Evolutionary conservation across 1,140 invertebrate genomes (phyloP).

Genomic region (Danaus melanippus): DNA sequence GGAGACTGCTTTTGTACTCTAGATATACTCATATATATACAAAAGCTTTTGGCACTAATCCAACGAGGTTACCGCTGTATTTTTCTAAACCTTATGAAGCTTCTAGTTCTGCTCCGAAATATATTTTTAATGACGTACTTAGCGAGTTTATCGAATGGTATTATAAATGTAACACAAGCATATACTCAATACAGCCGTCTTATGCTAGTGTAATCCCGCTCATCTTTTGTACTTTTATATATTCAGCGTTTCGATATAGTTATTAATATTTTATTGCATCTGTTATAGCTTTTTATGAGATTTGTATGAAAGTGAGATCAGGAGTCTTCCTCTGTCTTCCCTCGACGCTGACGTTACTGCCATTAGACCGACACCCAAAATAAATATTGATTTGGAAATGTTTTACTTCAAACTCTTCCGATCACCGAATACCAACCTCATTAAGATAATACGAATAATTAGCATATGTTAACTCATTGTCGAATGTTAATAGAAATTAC

Average conservation of each 20-base stretch:
- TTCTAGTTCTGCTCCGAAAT: slow-evolving; percentile 44
- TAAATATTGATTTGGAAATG: slow-evolving; percentile 25
- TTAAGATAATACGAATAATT: slow-evolving; percentile 4
- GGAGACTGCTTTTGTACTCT: slow-evolving; percentile 71
- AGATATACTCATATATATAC: slow-evolving; percentile 63
- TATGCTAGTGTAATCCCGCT: slow-evolving; percentile 45
- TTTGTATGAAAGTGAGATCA: slow-evolving; percentile 29
- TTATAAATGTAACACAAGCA: slow-evolving; percentile 5
- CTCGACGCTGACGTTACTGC: slow-evolving; percentile 21
- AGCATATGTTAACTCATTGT: slow-evolving; percentile 10
- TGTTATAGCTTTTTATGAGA: slow-evolving; percentile 24
- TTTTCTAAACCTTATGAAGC: slow-evolving; percentile 61
- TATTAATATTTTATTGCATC: slow-evolving; percentile 16
- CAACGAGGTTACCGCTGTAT: slow-evolving; percentile 62
- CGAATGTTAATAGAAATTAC: background rate
- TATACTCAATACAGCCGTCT: slow-evolving; percentile 30
- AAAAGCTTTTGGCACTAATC: slow-evolving; percentile 61
- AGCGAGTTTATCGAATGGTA: slow-evolving; percentile 24
- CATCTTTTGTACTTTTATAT: slow-evolving; percentile 68
- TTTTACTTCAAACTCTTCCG: slow-evolving; percentile 30
- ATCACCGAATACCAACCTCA: slow-evolving; percentile 25
- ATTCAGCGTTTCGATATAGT: slow-evolving; percentile 26
- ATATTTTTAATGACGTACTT: slow-evolving; percentile 33
- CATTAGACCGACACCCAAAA: too few relatives aligned
- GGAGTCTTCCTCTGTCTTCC: slow-evolving; percentile 63